These are phyloP conservation scores for Grantiella picta DNA, from an alignment of 2,113 vertebrate species.

Conservation along the genomic window DNA sequence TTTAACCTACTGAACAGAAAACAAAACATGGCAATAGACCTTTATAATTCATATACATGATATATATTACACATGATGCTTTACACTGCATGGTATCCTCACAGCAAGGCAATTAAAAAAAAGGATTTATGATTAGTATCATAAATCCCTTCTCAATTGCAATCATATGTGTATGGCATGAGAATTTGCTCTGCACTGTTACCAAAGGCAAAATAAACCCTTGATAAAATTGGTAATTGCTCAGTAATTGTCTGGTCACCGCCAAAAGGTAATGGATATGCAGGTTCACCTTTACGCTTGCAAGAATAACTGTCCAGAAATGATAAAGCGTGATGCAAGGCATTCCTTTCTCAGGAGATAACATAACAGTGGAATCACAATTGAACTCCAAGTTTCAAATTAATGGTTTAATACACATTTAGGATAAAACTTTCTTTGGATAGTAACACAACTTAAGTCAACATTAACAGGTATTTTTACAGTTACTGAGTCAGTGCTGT, in stretches of 20 bases:
- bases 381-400: conserved; percentile 31
- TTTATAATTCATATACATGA: neutral
- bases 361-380: conserved; percentile 4
- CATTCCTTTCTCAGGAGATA: neutral
- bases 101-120: neutral
- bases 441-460: conserved; percentile 14
- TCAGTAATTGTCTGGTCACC: neutral
- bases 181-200: conserved; percentile 26
- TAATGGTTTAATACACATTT: conserved; percentile 40
- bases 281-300: conserved; percentile 22
- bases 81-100: neutral
- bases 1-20: neutral
- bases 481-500: neutral
- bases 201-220: conserved; percentile 23
- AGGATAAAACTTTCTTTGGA: conserved; percentile 11
- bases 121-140: conserved; percentile 43
- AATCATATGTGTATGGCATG: neutral
- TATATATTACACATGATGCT: neutral
- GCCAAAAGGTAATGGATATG: conserved; percentile 44
- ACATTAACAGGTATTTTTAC: neutral
- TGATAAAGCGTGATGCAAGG: neutral
- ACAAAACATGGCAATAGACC: neutral
- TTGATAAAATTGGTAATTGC: conserved; percentile 21
- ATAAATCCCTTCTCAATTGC: conserved; percentile 45
- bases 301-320: conserved; percentile 32